phyloP scores from a whole-genome alignment of 2,888 invertebrate genomes.

The Ptilodon capucinus region DNA sequence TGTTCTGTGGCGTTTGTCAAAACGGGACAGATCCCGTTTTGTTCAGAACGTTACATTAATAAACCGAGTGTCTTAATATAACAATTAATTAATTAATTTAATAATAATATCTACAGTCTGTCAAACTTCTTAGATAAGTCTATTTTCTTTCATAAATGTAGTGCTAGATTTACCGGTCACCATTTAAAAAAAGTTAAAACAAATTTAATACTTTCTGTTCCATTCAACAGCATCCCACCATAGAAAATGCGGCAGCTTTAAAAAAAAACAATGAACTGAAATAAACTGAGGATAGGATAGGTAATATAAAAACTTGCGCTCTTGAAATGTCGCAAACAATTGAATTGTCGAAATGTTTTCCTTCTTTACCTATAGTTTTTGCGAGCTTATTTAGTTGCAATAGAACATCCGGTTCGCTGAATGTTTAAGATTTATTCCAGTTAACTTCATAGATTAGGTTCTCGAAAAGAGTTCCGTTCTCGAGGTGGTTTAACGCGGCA shows the following conservation, averaged over 20 bases:
- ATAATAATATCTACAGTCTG: too few species aligned
- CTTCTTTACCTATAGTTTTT: constrained; percentile 1
- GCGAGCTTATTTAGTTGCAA: not conserved
- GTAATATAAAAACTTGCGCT: not conserved
- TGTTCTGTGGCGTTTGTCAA: constrained; percentile 49
- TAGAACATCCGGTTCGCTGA: not conserved
- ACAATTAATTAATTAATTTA: too few species aligned
- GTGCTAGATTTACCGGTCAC: not conserved
- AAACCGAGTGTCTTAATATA: constrained; percentile 19
- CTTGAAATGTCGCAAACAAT: constrained; percentile 1
- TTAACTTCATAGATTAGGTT: not conserved
- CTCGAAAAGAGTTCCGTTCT: constrained; percentile 18
- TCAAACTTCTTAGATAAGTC: too few species aligned
- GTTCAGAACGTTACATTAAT: constrained; percentile 32
- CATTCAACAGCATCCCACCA: not conserved
- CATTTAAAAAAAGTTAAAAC: not conserved
- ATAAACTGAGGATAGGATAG: not conserved
- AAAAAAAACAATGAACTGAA: not conserved
- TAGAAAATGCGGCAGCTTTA: not conserved
- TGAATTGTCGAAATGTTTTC: constrained; percentile 1
- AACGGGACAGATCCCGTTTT: constrained; percentile 34
- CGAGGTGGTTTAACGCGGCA: constrained; percentile 8
- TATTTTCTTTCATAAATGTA: too few species aligned
- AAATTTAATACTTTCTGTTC: not conserved
- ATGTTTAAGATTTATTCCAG: not conserved